phyloP scores from a whole-genome alignment of 2,888 invertebrate species.

The Calliphora vomitoria region DNA sequence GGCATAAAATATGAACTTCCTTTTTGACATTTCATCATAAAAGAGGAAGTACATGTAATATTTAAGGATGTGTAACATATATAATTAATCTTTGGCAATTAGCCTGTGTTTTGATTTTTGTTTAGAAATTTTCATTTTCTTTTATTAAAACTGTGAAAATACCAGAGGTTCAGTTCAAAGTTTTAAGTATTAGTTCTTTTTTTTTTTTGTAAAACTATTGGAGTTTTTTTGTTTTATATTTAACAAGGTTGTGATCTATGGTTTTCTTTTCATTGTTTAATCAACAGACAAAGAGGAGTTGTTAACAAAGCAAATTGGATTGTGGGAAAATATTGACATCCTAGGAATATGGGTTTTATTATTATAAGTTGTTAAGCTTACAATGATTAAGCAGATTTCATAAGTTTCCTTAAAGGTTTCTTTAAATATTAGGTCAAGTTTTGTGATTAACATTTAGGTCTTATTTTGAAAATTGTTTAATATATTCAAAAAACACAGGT shows the following conservation, averaged over 20 bases:
- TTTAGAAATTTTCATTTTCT: constrained; percentile 23
- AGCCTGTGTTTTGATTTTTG: constrained; percentile 76
- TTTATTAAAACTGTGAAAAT: background rate
- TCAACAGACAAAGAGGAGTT: background rate
- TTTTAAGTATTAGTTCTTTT: constrained; percentile 21
- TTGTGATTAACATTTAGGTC: too few species aligned
- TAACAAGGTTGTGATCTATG: constrained; percentile 68
- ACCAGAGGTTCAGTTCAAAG: constrained; percentile 54
- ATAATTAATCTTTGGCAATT: constrained; percentile 79
- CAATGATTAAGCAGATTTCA: background rate
- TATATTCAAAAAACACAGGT: too few species aligned
- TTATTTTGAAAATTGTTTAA: too few species aligned
- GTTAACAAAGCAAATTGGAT: background rate
- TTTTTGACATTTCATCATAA: constrained; percentile 71
- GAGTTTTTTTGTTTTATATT: constrained; percentile 26
- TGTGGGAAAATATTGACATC: background rate
- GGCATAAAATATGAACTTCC: constrained; percentile 50
- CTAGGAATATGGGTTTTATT: background rate
- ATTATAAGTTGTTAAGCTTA: too few species aligned
- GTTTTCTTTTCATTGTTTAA: background rate
- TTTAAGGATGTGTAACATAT: constrained; percentile 40
- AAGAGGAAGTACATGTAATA: constrained; percentile 38
- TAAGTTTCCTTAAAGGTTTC: background rate
- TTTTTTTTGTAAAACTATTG: background rate
- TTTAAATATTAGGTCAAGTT: too few species aligned